Evolutionary conservation across 2,113 vertebrate genomes (phyloP), one percentile per base, ranked within the genome.

Genomic region (Antennarius striatus): DNA sequence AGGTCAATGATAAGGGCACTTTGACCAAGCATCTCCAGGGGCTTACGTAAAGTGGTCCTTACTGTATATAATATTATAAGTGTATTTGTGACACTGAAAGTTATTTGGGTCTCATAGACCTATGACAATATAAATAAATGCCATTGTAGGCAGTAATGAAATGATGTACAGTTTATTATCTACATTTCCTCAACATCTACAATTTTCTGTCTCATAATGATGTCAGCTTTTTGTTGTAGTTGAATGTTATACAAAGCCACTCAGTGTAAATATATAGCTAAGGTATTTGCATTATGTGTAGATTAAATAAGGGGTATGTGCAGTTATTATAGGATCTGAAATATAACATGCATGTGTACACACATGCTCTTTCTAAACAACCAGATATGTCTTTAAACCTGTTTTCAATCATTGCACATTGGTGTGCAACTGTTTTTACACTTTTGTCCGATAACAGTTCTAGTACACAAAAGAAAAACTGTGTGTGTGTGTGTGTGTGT

Each of bases 21-120:
- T 65, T 10, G 6, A 50, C 40, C 68, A 73, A 36, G 29, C 40
- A 68, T 71, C 66, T 67, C 54, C 28, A 58, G 58, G 63, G 68
- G 71, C 76, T 81, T 68, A 55, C 47, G 49, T 66, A 52, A 82
- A 82, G 79, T 71, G 59, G 66, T 77, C 77, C 81, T 87, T 73
- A 76, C 46, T 94, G 92, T 94, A 92, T 62, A 93, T 92, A 92
- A 63, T 87, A 86, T 88, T 90, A 88, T 82, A 86, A 87, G 91
- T 90, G 89, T 88, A 70, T 89, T 85, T 88, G 63, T 90, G 76
- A 90, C 91, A 92, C 91, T 93, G 56, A 58, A 85, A 66, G 68
- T 87, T 70, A 85, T 82, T 88, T 92, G 89, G 92, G 91, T 94
- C 93, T 93, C 91, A 94, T 92, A 93, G 92, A 94, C 85, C 92